Evolutionary conservation across 2,113 vertebrate genomes (phyloP).

Genomic region (Mesoclemmys tuberculata): DNA sequence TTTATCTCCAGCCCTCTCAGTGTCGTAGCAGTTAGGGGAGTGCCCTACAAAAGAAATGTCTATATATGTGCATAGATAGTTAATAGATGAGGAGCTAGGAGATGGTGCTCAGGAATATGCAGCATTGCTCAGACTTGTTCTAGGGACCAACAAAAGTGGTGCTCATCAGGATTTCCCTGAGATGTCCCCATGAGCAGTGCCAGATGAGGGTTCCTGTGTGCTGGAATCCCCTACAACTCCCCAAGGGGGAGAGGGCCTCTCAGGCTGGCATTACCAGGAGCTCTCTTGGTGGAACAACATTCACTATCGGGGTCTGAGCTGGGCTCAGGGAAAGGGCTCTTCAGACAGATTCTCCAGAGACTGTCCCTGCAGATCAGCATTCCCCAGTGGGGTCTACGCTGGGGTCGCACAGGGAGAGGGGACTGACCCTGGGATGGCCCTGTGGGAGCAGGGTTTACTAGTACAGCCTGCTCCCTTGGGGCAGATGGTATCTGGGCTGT

Average conservation of each 20-base stretch:
- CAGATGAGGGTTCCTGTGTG: fast-evolving
- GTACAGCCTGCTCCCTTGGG: fast-evolving
- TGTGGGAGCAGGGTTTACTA: background rate
- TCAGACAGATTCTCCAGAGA: background rate
- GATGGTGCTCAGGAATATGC: background rate
- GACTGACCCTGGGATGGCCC: constrained; percentile 21
- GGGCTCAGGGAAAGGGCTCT: background rate
- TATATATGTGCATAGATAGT: background rate
- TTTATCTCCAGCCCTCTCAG: background rate
- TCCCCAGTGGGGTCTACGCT: fast-evolving
- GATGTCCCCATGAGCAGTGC: background rate
- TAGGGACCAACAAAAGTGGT: background rate
- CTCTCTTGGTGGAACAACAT: background rate
- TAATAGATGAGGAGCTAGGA: background rate
- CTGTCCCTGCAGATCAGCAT: constrained; percentile 1
- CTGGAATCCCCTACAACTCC: background rate
- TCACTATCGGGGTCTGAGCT: background rate
- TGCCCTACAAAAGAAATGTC: background rate
- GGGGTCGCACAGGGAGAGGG: background rate
- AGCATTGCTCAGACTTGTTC: background rate
- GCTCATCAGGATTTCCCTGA: background rate
- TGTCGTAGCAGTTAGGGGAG: background rate
- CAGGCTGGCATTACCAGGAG: background rate
- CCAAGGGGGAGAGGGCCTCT: background rate
- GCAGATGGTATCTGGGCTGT: fast-evolving